Conservation (phyloP, 92 coral and sea anemone genomes). For the Anthopleura xanthogrammica region DNA sequence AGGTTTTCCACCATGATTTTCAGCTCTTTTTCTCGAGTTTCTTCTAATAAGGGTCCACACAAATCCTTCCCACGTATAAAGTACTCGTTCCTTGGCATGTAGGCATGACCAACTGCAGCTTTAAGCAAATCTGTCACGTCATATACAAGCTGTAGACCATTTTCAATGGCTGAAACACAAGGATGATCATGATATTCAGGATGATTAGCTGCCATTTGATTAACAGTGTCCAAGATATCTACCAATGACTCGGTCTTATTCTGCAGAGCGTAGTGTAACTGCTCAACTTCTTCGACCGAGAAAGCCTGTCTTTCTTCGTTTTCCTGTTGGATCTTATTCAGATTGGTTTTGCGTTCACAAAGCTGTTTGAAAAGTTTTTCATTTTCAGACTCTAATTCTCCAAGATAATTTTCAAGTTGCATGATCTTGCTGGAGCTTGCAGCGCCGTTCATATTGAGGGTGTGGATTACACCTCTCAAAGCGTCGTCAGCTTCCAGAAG, state of each 20-base stretch:
- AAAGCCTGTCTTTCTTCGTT: background rate
- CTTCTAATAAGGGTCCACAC: background rate
- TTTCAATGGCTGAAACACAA: conserved; percentile 17
- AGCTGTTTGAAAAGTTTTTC: background rate
- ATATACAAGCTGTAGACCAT: conserved; percentile 33
- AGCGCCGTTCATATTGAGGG: background rate
- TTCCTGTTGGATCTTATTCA: conserved; percentile 4
- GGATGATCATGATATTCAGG: conserved; percentile 17
- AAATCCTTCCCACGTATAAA: background rate
- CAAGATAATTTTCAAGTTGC: background rate
- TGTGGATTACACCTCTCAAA: background rate
- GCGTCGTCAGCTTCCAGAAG: background rate
- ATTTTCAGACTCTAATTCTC: conserved; percentile 20
- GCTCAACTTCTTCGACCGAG: background rate
- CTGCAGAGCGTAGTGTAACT: conserved; percentile 12
- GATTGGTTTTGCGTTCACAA: background rate
- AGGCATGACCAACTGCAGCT: conserved; percentile 3
- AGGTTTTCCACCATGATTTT: conserved; percentile 4
- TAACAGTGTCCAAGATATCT: conserved; percentile 9
- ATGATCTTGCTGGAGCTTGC: background rate
- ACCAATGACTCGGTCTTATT: conserved; percentile 16
- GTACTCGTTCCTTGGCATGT: background rate
- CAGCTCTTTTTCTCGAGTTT: conserved; percentile 6
- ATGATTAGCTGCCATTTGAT: conserved; percentile 10
- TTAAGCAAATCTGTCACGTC: conserved; percentile 24